Base-by-base conservation (phyloP, 2,888 invertebrate genomes). In the Apamea epomidion region DNA sequence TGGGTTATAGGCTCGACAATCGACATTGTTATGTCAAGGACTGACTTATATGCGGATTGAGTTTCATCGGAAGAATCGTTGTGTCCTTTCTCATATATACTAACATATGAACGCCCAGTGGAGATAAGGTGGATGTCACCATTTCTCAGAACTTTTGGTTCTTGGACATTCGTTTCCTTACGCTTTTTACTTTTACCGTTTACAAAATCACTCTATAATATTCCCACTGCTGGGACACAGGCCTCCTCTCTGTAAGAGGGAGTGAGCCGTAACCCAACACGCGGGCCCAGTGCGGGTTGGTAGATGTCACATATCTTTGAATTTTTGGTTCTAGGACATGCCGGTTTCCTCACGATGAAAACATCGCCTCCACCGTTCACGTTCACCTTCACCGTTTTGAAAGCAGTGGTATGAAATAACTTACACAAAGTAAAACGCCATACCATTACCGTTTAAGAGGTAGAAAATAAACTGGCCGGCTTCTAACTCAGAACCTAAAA, bases 21-120 rank as follows among this genome's bases (percentile, higher is more conserved):
- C 37, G 45, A 76, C 62, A 64, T 64, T 83, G 25, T 48, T 75
- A 29, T 54, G 54, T 83, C 62, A 58, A 48, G 69, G 45, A 68
- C 54, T 48, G 29, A 76, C 83, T 58, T 83, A 68, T 54, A 58
- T 62, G 32, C 37, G 37, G 29, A 45, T 48, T 64, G 45, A 64
- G 62, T 83, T 83, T 64, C 69, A 58, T 29, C 45, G 48, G n/a
- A 48, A 14, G 29, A 68, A 76, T 82, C 16, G 0, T 51, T 54
- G n/a, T 32, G 37, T 83, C 32, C 21, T 83, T 37, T 74, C 29
- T 67, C 14, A 16, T 51, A 60, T 42, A 48, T 65, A 29, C 18
- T 37, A 48, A 65, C 29, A 42, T 60, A 16, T 12, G 32, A 48
- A 32, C 6, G 6, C 3, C 16, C 37, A 72, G 74, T 75, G 21